These are phyloP conservation scores for Congeria kusceri DNA, from an alignment of 2,888 invertebrate genomes.

Conservation along the genomic window DNA sequence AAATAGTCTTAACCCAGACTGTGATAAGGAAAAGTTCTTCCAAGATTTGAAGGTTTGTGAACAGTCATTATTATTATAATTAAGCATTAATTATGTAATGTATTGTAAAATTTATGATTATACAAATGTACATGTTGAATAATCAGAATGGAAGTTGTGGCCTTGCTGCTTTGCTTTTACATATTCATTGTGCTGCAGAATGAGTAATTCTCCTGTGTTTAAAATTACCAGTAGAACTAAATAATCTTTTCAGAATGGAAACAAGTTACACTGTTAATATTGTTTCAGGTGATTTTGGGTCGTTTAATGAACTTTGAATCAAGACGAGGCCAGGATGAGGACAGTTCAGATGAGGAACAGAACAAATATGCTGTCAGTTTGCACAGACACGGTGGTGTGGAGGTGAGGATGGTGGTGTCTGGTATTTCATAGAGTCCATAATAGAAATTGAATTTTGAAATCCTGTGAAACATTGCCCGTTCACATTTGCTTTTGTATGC, in stretches of 20 bases:
- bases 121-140: no score
- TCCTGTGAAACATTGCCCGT: background rate
- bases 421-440: background rate
- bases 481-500: no score
- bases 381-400: slow-evolving; percentile 80
- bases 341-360: slow-evolving; percentile 77
- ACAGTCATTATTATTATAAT: no score
- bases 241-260: no score
- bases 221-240: no score
- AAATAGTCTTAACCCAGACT: slow-evolving; percentile 69
- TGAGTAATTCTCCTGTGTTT: no score
- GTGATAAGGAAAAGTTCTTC: slow-evolving; percentile 75
- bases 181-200: no score
- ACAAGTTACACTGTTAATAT: no score
- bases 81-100: no score
- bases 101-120: no score
- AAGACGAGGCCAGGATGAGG: slow-evolving; percentile 77
- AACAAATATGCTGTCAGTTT: slow-evolving; percentile 81
- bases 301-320: slow-evolving; percentile 83
- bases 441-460: background rate
- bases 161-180: no score
- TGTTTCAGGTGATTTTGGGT: slow-evolving; percentile 70
- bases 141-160: no score
- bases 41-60: slow-evolving; percentile 75
- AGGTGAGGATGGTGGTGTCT: slow-evolving; percentile 63